phyloP scores from a whole-genome alignment of 2,113 vertebrate species.

The Pygoscelis adeliae region DNA sequence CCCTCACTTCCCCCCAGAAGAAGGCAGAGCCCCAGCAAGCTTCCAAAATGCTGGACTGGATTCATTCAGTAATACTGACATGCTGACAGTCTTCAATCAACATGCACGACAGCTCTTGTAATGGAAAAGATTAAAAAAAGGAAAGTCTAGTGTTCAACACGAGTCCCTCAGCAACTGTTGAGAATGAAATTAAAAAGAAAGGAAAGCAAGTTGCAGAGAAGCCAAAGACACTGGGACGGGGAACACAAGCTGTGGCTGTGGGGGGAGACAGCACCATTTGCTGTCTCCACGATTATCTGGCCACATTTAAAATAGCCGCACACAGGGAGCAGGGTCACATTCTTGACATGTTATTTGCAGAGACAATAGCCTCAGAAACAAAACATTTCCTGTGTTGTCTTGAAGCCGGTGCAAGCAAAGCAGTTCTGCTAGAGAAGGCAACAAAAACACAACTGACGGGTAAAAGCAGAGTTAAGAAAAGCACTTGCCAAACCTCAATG shows the following conservation, averaged over 20 bases:
- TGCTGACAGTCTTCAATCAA: not conserved
- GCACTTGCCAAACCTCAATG: not conserved
- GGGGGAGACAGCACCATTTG: not conserved
- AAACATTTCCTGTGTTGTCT: not conserved
- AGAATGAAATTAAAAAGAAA: not conserved
- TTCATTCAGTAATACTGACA: not conserved
- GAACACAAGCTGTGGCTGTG: not conserved
- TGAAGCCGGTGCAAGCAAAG: not conserved
- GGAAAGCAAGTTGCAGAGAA: not conserved
- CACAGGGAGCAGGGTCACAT: not conserved
- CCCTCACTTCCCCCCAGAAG: not conserved
- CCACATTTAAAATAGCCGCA: not conserved
- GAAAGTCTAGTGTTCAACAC: not conserved
- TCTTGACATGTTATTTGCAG: not conserved
- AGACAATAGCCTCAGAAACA: not conserved
- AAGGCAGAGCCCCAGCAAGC: not conserved
- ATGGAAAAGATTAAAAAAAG: not conserved
- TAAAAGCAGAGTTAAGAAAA: not conserved
- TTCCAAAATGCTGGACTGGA: not conserved
- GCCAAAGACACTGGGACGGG: not conserved
- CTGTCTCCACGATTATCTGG: not conserved
- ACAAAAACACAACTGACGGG: not conserved
- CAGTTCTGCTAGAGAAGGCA: not conserved
- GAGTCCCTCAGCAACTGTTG: not conserved
- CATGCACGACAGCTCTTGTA: not conserved